Evolutionary conservation across 2,797 vertebrate species (phyloP), one percentile per base, ranked within the genome.

Genomic region (Myripristis murdjan): DNA sequence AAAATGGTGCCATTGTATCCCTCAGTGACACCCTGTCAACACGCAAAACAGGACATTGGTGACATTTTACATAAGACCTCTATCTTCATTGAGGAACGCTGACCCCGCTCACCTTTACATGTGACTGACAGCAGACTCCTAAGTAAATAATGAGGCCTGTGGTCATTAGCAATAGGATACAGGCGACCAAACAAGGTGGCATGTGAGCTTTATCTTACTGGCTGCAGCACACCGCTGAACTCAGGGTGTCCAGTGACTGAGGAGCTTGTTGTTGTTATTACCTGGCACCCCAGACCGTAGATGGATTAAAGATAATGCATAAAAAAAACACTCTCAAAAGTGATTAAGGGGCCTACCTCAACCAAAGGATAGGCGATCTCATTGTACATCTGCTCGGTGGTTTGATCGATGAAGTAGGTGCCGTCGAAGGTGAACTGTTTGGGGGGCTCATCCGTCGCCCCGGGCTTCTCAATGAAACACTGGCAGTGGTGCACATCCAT

Each of bases 1-100:
- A 98, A 98, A 70, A 97, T 96, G 15, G 97, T 97, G 49, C 96
- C 96, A 0, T 97, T 98, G 92, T 96, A 97, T 72, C 97, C 97
- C 67, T 97, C 96, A 0, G 95, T 97, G 82, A 97, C 95, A 0
- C 97, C 96, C 97, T 98, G 84, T 7, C 53, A 18, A 47, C 8
- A 68, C 9, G 41, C 1, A 23, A 48, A 31, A 26, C 10, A 1
- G 1, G 3, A 18, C 22, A 41, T 58, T 0, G 24, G 15, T 9
- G 4, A 68, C 0, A 12, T 31, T 60, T 61, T 37, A 10, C 7
- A 57, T 8, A 1, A 49, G 1, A 16, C 1, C 26, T 35, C 35
- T 11, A 37, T 56, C 6, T 39, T 26, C 15, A 28, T 56, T 61
- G 20, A 55, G 24, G 4, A 12, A 47, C 10, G 15, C n/a, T 15